Evolutionary conservation across 2,888 invertebrate genomes (phyloP).

Genomic region (Isoperla grammatica): DNA sequence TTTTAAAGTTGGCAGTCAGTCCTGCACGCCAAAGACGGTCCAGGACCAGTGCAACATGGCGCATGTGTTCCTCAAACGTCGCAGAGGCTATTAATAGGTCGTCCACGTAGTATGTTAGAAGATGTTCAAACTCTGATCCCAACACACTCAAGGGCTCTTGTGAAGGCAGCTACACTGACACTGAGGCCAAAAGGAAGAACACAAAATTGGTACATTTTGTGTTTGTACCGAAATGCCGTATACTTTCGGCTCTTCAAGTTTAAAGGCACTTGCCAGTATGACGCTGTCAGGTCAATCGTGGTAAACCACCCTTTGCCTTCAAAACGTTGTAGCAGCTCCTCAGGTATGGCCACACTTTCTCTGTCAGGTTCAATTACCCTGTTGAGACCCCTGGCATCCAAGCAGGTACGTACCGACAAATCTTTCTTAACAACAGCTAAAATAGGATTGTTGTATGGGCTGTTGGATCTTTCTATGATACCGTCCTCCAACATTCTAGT

Average conservation of each 20-base stretch:
- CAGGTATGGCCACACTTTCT: background rate
- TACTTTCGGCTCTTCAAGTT: background rate
- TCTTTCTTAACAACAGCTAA: background rate
- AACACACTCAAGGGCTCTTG: background rate
- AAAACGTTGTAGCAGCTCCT: background rate
- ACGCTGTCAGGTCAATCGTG: background rate
- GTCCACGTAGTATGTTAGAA: background rate
- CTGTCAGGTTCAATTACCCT: background rate
- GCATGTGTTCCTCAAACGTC: slow-evolving; percentile 5
- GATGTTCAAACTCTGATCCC: background rate
- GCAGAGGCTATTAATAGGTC: background rate
- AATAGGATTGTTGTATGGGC: background rate
- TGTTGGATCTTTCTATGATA: background rate
- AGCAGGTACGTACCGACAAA: background rate
- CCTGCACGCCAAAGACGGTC: background rate
- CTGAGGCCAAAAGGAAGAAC: background rate
- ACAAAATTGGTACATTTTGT: background rate
- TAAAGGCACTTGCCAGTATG: background rate
- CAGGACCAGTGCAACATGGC: background rate
- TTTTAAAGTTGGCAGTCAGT: background rate
- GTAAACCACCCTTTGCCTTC: background rate
- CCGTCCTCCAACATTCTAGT: background rate
- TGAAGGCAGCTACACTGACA: background rate
- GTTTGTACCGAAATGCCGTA: background rate
- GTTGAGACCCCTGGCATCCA: background rate